Conservation (phyloP, 1,140 invertebrate species). For the Hirudo medicinalis region DNA sequence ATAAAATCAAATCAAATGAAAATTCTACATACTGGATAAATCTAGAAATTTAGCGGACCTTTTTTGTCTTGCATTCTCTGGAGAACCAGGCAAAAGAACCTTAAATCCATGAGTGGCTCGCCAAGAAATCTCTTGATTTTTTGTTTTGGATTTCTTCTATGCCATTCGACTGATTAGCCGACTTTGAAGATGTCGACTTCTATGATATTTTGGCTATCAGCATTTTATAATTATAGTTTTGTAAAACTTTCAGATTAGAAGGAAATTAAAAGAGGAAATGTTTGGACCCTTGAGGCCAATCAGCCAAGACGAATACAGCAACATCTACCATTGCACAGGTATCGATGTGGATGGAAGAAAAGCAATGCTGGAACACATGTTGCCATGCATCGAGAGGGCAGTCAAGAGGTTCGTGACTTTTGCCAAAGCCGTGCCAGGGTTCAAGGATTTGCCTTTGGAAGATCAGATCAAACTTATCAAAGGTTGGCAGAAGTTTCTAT, state of each 20-base stretch:
- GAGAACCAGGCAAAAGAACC: no score
- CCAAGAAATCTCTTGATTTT: no score
- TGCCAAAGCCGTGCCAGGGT: slow-evolving; percentile 33
- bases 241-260: slow-evolving; percentile 26
- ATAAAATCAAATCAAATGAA: no score
- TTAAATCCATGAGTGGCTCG: no score
- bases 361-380: slow-evolving; percentile 27
- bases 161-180: no score
- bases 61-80: no score
- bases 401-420: slow-evolving; percentile 32
- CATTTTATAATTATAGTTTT: slow-evolving; percentile 11
- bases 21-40: no score
- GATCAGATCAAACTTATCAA: slow-evolving; percentile 35
- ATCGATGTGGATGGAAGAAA: slow-evolving; percentile 33
- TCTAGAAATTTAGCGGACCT: no score
- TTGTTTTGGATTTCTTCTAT: no score
- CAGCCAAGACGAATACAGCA: slow-evolving; percentile 30
- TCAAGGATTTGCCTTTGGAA: slow-evolving; percentile 28
- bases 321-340: slow-evolving; percentile 31
- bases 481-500: slow-evolving; percentile 24
- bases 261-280: slow-evolving; percentile 26
- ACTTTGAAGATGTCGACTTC: no score
- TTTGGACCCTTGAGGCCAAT: slow-evolving; percentile 29
- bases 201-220: neutral
- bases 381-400: slow-evolving; percentile 29